A percentile compares a stretch with the other conserved stretches of the same genome.
Evolutionary conservation across 2,113 vertebrate genomes (phyloP).

Genomic region (Sclerurus mexicanus): DNA sequence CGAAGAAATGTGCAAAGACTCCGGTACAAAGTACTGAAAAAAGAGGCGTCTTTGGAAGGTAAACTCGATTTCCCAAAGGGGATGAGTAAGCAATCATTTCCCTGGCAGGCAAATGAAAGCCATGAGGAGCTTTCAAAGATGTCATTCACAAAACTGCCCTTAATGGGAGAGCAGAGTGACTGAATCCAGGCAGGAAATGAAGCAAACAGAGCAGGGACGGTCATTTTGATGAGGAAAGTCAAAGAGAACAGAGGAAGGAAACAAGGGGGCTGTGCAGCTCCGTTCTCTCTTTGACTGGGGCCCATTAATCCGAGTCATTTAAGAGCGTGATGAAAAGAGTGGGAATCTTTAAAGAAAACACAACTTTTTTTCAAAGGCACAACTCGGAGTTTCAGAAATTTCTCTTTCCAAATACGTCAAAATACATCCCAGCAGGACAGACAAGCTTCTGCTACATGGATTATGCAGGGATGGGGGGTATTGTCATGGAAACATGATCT

Average conservation of each 20-base stretch:
- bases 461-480: constrained; percentile 9
- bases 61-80: constrained; percentile 24
- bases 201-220: background rate
- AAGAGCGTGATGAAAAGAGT: constrained; percentile 10
- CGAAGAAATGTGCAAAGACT: background rate
- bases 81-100: constrained; percentile 44
- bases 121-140: constrained; percentile 34
- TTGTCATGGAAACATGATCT: constrained; percentile 61
- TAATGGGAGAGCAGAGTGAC: constrained; percentile 27
- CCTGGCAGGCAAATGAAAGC: constrained; percentile 19
- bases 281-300: background rate
- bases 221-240: constrained; percentile 31
- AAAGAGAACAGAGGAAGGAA: constrained; percentile 2
- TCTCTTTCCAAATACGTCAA: constrained; percentile 33
- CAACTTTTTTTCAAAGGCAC: constrained; percentile 19
- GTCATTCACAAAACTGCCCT: constrained; percentile 45
- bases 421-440: constrained; percentile 41
- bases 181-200: constrained; percentile 43
- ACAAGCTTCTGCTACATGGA: background rate
- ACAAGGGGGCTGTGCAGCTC: background rate
- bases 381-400: background rate
- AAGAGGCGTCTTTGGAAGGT: constrained; percentile 25
- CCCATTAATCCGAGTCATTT: background rate
- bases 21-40: background rate
- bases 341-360: background rate